Conservation (phyloP, 2,797 vertebrate genomes). For the Xiphophorus birchmanni region DNA sequence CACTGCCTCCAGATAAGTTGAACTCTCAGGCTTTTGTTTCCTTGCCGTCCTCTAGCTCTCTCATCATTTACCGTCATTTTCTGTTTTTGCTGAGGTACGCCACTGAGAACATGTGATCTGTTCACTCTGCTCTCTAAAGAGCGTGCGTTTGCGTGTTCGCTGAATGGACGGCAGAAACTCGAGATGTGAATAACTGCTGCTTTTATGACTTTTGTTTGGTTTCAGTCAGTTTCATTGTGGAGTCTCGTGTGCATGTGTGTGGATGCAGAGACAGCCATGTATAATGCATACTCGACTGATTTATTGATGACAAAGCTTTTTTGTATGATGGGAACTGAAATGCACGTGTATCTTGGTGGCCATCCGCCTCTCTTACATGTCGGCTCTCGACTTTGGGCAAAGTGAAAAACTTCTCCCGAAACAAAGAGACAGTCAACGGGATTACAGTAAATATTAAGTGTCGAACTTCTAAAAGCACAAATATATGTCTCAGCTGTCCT, state of each 20-base stretch:
- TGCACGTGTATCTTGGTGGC: slow-evolving; percentile 55
- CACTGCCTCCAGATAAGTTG: neutral
- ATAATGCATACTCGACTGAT: slow-evolving; percentile 78
- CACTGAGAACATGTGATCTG: slow-evolving; percentile 2
- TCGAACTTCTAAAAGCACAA: slow-evolving; percentile 3
- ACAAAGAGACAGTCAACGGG: neutral
- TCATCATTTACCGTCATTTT: neutral
- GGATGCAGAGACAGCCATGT: slow-evolving; percentile 71
- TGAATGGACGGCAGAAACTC: slow-evolving; percentile 5
- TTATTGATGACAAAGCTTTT: slow-evolving; percentile 82
- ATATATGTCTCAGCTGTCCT: neutral
- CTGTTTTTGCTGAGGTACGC: slow-evolving; percentile 20
- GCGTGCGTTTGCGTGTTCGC: neutral
- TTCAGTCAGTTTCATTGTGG: slow-evolving; percentile 31
- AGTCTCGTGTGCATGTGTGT: slow-evolving; percentile 24
- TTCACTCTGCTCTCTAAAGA: neutral
- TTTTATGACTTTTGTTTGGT: slow-evolving; percentile 4
- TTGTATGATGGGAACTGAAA: slow-evolving; percentile 74
- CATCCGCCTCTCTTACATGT: slow-evolving; percentile 35
- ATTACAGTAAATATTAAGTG: neutral
- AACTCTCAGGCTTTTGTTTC: slow-evolving; percentile 21
- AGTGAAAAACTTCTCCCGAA: neutral
- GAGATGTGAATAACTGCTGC: slow-evolving; percentile 7
- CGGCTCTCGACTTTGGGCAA: slow-evolving; percentile 28
- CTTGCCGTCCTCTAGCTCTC: slow-evolving; percentile 7